phyloP scores from a whole-genome alignment of 2,888 invertebrate genomes.

The Perdita meconis region DNA sequence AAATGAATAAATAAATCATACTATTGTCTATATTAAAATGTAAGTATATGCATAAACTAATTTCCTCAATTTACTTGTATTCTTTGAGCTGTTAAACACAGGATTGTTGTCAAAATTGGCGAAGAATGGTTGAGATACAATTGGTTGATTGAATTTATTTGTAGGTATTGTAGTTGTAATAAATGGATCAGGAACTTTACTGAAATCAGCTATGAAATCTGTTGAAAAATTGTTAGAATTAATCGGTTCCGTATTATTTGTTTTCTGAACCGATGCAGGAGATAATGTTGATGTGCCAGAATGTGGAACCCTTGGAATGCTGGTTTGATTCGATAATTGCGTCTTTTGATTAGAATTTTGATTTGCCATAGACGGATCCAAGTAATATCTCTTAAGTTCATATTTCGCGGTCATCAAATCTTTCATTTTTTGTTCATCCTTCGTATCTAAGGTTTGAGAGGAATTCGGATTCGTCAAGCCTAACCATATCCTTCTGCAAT shows the following conservation, averaged over 20 bases:
- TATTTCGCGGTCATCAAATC: slow-evolving; percentile 98
- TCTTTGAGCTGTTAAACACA: slow-evolving; percentile 85
- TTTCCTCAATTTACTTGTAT: slow-evolving; percentile 60
- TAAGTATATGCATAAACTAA: not conserved
- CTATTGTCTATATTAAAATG: slow-evolving; percentile 13
- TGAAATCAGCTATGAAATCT: slow-evolving; percentile 83
- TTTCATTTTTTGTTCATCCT: slow-evolving; percentile 95
- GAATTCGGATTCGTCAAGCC: slow-evolving; percentile 91
- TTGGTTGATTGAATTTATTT: slow-evolving; percentile 70
- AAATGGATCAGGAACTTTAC: slow-evolving; percentile 80
- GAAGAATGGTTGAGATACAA: slow-evolving; percentile 85
- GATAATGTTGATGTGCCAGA: slow-evolving; percentile 71
- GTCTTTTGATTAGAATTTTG: slow-evolving; percentile 70
- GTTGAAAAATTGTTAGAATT: slow-evolving; percentile 76
- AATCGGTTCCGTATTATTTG: slow-evolving; percentile 69
- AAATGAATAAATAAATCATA: slow-evolving; percentile 13
- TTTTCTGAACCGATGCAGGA: slow-evolving; percentile 64
- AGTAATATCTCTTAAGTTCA: slow-evolving; percentile 92
- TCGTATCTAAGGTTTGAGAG: slow-evolving; percentile 86
- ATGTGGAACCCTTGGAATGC: slow-evolving; percentile 78
- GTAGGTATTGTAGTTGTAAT: slow-evolving; percentile 75
- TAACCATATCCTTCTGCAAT: slow-evolving; percentile 96
- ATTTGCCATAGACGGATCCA: slow-evolving; percentile 79
- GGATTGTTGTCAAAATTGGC: slow-evolving; percentile 91
- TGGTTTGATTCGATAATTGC: slow-evolving; percentile 66